Evolutionary conservation across 2,113 vertebrate genomes (phyloP).

Genomic region (Penelope pileata): DNA sequence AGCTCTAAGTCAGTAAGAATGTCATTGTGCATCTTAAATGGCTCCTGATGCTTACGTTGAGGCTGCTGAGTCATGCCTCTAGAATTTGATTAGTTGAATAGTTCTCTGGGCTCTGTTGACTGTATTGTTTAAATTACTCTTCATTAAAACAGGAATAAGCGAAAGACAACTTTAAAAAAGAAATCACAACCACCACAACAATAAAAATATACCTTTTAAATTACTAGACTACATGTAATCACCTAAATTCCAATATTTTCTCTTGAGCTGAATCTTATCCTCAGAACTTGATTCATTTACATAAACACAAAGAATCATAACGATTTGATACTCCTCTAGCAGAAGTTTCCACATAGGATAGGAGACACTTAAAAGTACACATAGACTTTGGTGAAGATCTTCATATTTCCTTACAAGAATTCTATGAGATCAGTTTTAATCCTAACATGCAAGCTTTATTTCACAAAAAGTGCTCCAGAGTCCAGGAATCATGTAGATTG

Average conservation of each 20-base stretch:
- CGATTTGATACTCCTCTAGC: background rate
- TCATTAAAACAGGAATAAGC: background rate
- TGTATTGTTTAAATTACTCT: background rate
- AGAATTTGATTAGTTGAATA: background rate
- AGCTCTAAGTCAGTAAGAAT: background rate
- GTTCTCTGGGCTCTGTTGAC: background rate
- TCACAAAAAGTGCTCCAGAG: background rate
- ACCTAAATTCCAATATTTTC: background rate
- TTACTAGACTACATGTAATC: background rate
- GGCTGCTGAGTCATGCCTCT: background rate
- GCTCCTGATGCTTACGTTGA: background rate
- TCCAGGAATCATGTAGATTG: background rate
- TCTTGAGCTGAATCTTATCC: background rate
- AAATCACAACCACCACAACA: background rate
- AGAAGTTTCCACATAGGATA: background rate
- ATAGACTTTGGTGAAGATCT: background rate
- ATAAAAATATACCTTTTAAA: background rate
- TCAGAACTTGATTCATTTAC: background rate
- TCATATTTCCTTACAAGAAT: background rate
- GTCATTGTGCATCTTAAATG: background rate
- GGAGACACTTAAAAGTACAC: background rate
- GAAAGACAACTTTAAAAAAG: too few relatives aligned
- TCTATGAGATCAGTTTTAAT: background rate
- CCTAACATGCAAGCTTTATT: background rate
- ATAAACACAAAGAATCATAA: background rate